Evolutionary conservation across 2,888 invertebrate species (phyloP).

Genomic region (Acanthococcus lagerstroemiae): DNA sequence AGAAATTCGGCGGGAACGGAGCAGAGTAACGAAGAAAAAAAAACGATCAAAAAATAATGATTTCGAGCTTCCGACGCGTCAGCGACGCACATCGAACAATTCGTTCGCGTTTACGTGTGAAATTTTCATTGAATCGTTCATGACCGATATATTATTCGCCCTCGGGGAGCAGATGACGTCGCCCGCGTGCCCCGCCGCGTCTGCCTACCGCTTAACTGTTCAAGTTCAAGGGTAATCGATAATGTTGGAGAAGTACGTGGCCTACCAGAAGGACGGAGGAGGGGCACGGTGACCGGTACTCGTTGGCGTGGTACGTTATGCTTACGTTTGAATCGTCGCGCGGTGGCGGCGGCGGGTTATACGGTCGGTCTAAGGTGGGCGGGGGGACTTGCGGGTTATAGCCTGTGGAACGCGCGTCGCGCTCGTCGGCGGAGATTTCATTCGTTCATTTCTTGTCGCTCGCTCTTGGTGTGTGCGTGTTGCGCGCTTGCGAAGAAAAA

Average conservation of each 20-base stretch:
- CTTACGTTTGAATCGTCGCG: not conserved
- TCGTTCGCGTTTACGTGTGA: too few relatives aligned
- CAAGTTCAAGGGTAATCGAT: conserved; percentile 32
- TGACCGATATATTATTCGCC: conserved; percentile 21
- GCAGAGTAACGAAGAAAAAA: too few relatives aligned
- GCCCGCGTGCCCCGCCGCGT: not conserved
- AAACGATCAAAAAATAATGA: too few relatives aligned
- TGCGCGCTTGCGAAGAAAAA: conserved; percentile 24
- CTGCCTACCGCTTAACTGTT: conserved; percentile 18
- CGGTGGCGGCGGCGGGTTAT: not conserved
- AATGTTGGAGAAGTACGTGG: conserved; percentile 34
- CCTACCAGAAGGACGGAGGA: conserved; percentile 38
- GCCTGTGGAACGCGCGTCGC: conserved; percentile 20
- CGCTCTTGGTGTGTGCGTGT: conserved; percentile 18
- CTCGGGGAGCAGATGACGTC: conserved; percentile 17
- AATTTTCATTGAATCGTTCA: conserved; percentile 7
- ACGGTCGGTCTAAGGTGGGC: not conserved
- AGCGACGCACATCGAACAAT: not conserved
- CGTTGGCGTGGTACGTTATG: not conserved
- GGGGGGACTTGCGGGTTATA: conserved; percentile 13
- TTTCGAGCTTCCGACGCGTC: too few relatives aligned
- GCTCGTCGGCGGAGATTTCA: not conserved
- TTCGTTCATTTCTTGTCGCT: conserved; percentile 14
- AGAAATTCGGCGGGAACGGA: too few relatives aligned
- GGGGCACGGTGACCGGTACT: conserved; percentile 33